Evolutionary conservation across 2,888 invertebrate genomes (phyloP).

Genomic region (Meloe dianella): DNA sequence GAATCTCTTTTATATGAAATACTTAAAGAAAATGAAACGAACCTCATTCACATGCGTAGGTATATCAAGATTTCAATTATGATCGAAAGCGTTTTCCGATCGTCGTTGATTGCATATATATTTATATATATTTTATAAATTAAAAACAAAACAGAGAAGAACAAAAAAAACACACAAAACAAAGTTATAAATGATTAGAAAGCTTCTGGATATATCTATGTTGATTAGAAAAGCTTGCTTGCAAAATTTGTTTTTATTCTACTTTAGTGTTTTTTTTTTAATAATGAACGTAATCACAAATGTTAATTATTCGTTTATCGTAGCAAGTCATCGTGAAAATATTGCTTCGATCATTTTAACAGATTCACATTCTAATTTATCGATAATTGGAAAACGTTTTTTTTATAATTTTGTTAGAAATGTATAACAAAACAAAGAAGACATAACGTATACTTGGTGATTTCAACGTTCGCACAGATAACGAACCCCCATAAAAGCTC

Average conservation of each 20-base stretch:
- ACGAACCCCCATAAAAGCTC: slow-evolving; percentile 5
- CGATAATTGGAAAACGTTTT: background rate
- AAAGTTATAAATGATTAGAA: background rate
- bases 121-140: background rate
- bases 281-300: background rate
- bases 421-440: too few relatives aligned
- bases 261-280: background rate
- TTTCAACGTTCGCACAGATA: background rate
- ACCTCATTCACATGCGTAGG: background rate
- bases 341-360: background rate
- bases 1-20: background rate
- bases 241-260: background rate
- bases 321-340: background rate
- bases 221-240: background rate
- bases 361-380: background rate
- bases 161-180: too few relatives aligned
- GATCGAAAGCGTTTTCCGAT: background rate
- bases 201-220: background rate
- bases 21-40: background rate
- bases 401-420: too few relatives aligned
- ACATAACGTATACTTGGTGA: background rate
- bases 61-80: slow-evolving; percentile 4
- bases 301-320: background rate
- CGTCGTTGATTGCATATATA: too few relatives aligned
- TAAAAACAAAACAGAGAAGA: too few relatives aligned